Conservation (phyloP, 2,797 vertebrate species). For the Paedocypris micromegethes region DNA sequence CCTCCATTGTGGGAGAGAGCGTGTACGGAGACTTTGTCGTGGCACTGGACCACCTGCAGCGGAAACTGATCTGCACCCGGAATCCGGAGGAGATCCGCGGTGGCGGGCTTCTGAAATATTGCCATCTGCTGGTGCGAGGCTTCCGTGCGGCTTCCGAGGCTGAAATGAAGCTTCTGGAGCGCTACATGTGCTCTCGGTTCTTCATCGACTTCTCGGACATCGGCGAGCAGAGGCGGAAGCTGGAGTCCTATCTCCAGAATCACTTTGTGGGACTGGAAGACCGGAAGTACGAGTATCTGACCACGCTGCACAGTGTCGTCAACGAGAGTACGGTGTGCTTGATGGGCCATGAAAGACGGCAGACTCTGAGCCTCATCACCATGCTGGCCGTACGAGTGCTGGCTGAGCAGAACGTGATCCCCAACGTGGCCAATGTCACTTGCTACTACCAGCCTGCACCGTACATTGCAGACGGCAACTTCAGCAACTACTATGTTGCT, state of each 20-base stretch:
- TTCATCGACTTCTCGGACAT: conserved; percentile 96
- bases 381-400: conserved; percentile 88
- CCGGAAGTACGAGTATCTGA: conserved; percentile 96
- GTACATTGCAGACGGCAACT: conserved; percentile 91
- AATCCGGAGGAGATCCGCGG: conserved; percentile 96
- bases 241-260: conserved; percentile 97
- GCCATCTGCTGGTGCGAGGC: conserved; percentile 93
- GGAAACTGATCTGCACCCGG: conserved; percentile 89
- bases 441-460: conserved; percentile 98
- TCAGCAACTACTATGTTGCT: conserved; percentile 97
- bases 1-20: conserved; percentile 92
- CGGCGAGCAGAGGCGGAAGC: conserved; percentile 87
- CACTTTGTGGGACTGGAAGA: conserved; percentile 97
- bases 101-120: conserved; percentile 96
- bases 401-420: conserved; percentile 92
- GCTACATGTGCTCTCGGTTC: conserved; percentile 98
- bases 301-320: conserved; percentile 88
- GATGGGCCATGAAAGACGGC: conserved; percentile 95
- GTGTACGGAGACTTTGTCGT: conserved; percentile 93
- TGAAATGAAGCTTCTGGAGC: conserved; percentile 92
- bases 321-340: conserved; percentile 97
- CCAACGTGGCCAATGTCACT: conserved; percentile 92
- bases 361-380: conserved; percentile 92
- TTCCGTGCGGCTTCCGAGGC: conserved; percentile 82
- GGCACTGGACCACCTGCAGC: conserved; percentile 91